Evolutionary conservation across 2,113 vertebrate species (phyloP).

Genomic region (Amphilophus citrinellus): DNA sequence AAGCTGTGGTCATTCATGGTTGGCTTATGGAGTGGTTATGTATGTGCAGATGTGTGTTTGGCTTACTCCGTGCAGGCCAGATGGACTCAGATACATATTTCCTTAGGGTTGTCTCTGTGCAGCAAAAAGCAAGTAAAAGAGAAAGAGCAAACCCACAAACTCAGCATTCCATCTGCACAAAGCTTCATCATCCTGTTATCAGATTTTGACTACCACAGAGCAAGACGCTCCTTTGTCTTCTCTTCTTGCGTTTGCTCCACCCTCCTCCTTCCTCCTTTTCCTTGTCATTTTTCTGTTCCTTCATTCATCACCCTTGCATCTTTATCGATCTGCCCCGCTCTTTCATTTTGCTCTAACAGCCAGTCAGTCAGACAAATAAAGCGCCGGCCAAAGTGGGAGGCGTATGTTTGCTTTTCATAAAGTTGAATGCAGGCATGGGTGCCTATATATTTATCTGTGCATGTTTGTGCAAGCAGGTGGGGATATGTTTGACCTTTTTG

Average conservation of each 20-base stretch:
- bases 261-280: background rate
- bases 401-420: conserved; percentile 46
- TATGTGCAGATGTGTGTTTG: conserved; percentile 10
- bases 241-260: background rate
- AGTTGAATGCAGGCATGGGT: conserved; percentile 11
- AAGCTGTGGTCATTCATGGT: conserved; percentile 26
- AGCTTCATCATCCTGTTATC: conserved; percentile 68
- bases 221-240: background rate
- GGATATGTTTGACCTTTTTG: conserved; percentile 47
- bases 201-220: conserved; percentile 44
- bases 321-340: conserved; percentile 38
- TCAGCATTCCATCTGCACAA: conserved; percentile 42
- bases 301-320: conserved; percentile 46
- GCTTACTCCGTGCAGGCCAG: conserved; percentile 32
- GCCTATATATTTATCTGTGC: conserved; percentile 11
- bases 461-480: conserved; percentile 41
- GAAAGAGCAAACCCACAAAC: conserved; percentile 46
- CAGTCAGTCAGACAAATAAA: conserved; percentile 17
- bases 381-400: conserved; percentile 12
- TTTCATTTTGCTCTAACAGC: conserved; percentile 38
- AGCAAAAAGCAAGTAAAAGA: conserved; percentile 18
- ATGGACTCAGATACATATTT: conserved; percentile 68
- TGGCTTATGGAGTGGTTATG: background rate
- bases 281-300: conserved; percentile 6
- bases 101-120: conserved; percentile 55